A percentile compares a stretch with the other conserved stretches of the same genome.
phyloP scores from a whole-genome alignment of 2,888 invertebrate genomes.

The Eupithecia dodoneata region DNA sequence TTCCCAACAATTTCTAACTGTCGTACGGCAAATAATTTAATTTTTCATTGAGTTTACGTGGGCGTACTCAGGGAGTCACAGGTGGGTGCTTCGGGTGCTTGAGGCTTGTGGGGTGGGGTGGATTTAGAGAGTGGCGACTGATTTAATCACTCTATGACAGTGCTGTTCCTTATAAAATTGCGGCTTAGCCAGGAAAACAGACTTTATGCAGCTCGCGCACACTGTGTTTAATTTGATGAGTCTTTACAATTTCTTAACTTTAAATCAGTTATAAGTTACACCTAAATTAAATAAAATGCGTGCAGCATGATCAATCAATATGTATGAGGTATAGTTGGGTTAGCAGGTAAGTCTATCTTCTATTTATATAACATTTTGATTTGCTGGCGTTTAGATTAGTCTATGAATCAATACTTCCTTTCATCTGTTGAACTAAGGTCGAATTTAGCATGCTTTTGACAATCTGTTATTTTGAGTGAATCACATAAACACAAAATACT shows the following conservation, averaged over 20 bases:
- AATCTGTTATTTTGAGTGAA: not conserved
- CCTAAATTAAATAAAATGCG: not conserved
- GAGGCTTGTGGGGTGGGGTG: not conserved
- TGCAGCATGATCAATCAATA: too few species aligned
- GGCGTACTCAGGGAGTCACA: slow-evolving; percentile 1
- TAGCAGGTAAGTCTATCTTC: too few species aligned
- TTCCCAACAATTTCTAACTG: slow-evolving; percentile 34
- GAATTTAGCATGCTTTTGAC: not conserved
- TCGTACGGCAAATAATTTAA: slow-evolving; percentile 38
- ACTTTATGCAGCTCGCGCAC: too few species aligned
- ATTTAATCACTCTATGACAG: not conserved
- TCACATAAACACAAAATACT: not conserved
- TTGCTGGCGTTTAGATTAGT: too few species aligned
- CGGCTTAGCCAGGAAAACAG: not conserved
- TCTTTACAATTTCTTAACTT: too few species aligned
- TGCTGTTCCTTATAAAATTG: not conserved
- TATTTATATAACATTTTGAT: too few species aligned
- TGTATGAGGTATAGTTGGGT: too few species aligned
- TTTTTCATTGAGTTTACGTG: slow-evolving; percentile 24
- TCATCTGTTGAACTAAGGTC: not conserved
- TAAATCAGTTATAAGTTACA: too few species aligned
- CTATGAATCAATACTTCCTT: too few species aligned
- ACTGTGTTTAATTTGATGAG: too few species aligned
- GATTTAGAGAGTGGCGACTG: not conserved
- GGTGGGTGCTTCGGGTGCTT: not conserved